Evolutionary conservation across 2,797 vertebrate species (phyloP).

Genomic region (Neosilurus hyrtlii): DNA sequence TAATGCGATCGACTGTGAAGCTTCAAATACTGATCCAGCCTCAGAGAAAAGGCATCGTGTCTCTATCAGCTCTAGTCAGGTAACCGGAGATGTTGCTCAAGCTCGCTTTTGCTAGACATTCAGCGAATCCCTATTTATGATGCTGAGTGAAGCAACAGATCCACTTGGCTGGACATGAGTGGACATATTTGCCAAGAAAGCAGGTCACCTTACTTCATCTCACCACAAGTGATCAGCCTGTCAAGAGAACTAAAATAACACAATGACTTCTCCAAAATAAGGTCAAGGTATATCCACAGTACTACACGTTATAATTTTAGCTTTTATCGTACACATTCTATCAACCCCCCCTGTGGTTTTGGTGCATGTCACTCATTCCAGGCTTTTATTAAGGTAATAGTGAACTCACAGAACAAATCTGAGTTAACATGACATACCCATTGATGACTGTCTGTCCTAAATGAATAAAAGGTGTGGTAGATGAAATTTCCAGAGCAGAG

Average conservation of each 20-base stretch:
- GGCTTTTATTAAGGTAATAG: slow-evolving; percentile 48
- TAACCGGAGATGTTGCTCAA: slow-evolving; percentile 60
- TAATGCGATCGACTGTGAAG: slow-evolving; percentile 15
- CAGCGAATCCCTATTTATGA: slow-evolving; percentile 41
- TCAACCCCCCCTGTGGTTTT: slow-evolving; percentile 1
- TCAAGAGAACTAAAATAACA: slow-evolving; percentile 16
- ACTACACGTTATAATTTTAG: slow-evolving; percentile 1
- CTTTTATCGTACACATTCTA: not conserved
- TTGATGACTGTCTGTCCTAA: slow-evolving; percentile 30
- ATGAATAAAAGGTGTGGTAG: slow-evolving; percentile 40
- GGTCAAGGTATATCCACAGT: slow-evolving; percentile 25
- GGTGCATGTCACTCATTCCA: slow-evolving; percentile 62
- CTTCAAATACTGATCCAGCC: slow-evolving; percentile 23
- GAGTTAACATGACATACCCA: slow-evolving; percentile 32
- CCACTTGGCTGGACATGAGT: slow-evolving; percentile 35
- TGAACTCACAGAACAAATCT: slow-evolving; percentile 31
- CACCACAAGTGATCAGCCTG: slow-evolving; percentile 39
- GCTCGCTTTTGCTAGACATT: slow-evolving; percentile 58
- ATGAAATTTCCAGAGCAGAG: slow-evolving; percentile 49
- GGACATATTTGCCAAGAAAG: slow-evolving; percentile 51
- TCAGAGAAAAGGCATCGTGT: slow-evolving; percentile 48
- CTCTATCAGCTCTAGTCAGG: slow-evolving; percentile 36
- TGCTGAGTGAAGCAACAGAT: slow-evolving; percentile 48
- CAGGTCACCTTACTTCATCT: slow-evolving; percentile 23
- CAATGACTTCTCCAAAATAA: slow-evolving; percentile 16